Evolutionary conservation across 2,113 vertebrate genomes (phyloP), one percentile per base, ranked within the genome.

Genomic region (Zosterops lateralis): DNA sequence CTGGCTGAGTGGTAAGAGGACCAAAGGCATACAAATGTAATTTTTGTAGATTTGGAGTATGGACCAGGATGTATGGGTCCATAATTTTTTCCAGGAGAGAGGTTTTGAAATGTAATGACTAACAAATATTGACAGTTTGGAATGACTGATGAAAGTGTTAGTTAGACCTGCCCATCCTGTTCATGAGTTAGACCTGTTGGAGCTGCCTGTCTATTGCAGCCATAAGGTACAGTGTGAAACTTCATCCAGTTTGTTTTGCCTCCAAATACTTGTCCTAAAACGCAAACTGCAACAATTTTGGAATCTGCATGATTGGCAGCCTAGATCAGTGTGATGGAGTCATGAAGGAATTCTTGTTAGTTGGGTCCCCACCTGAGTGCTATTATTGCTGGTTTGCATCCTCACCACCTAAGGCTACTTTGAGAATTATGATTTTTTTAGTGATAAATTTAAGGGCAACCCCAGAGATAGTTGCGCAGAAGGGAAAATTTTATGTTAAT

Each of bases 221-320:
- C 0, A 0, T 26, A 68, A 70, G 17, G 12, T n/a, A 21, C 1
- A 0, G 5, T 0, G 0, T 45, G 60, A 4, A 29, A 53, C 28
- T 4, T 42, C 0, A 3, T 42, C n/a, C 36, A 29, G 15, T n/a
- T 73, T n/a, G 9, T 28, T 93, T 61, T 88, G 8, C 50, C 47
- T 62, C 38, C 29, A 86, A 47, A 47, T 34, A 11, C 38, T 72
- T 42, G 9, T 48, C n/a, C 48, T 60, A 50, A 78, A 81, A 50
- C 1, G 2, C 10, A 3, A 50, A 34, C 8, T 17, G 15, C 50
- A 56, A 4, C 5, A 17, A 8, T 29, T 80, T 54, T 56, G 53
- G 31, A 19, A 25, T 58, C 56, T 81, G 14, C 26, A 4, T 6
- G 14, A 51, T 42, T 6, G 25, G 38, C 38, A 64, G 56, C 44